Evolutionary conservation across 2,888 invertebrate genomes (phyloP).

Genomic region (Scaptomyza parva): DNA sequence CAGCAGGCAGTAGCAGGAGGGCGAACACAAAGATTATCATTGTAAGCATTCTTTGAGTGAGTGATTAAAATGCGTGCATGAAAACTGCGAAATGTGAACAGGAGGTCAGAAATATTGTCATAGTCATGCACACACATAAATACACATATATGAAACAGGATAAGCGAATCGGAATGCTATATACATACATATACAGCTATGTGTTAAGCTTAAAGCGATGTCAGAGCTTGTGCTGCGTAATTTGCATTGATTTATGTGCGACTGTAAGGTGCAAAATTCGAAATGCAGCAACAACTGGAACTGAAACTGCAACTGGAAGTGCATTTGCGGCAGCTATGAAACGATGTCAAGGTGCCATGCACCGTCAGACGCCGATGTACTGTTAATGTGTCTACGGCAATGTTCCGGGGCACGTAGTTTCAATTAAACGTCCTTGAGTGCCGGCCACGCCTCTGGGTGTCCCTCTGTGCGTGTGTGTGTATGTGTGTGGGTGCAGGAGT

Average conservation of each 20-base stretch:
- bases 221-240: slow-evolving; percentile 65
- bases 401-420: slow-evolving; percentile 73
- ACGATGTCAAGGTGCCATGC: slow-evolving; percentile 71
- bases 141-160: neutral
- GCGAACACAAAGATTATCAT: slow-evolving; percentile 70
- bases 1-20: slow-evolving; percentile 13
- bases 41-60: slow-evolving; percentile 79
- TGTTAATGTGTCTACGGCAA: slow-evolving; percentile 77
- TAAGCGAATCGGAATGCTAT: slow-evolving; percentile 3
- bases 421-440: slow-evolving; percentile 80
- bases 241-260: slow-evolving; percentile 73
- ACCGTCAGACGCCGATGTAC: slow-evolving; percentile 49
- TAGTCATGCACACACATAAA: slow-evolving; percentile 7
- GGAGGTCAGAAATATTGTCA: slow-evolving; percentile 49
- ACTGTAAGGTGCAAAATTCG: slow-evolving; percentile 36
- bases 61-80: slow-evolving; percentile 72
- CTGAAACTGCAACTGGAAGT: slow-evolving; percentile 13
- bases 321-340: slow-evolving; percentile 36
- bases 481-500: slow-evolving; percentile 45
- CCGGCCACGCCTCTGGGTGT: slow-evolving; percentile 48
- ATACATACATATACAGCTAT: slow-evolving; percentile 11
- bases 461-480: slow-evolving; percentile 3
- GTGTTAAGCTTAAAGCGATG: slow-evolving; percentile 71
- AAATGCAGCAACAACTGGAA: slow-evolving; percentile 18
- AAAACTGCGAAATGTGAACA: slow-evolving; percentile 41